Evolutionary conservation across 2,797 vertebrate species (phyloP).

Genomic region (Decapterus maruadsi): DNA sequence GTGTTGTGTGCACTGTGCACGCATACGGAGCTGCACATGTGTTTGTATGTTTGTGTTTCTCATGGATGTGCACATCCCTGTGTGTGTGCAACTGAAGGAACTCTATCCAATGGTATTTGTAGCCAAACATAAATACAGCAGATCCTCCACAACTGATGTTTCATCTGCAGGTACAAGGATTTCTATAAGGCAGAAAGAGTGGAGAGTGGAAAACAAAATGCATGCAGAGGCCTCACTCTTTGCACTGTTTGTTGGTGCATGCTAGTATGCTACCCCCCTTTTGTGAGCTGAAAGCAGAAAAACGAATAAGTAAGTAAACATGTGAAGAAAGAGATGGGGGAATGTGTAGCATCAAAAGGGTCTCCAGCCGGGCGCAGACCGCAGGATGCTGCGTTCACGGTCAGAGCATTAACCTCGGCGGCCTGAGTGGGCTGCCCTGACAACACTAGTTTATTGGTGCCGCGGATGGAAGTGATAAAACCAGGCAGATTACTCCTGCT

Average conservation of each 20-base stretch:
- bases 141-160: too few relatives aligned
- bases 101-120: neutral
- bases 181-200: neutral
- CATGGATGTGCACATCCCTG: neutral
- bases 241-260: too few relatives aligned
- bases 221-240: too few relatives aligned
- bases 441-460: too few relatives aligned
- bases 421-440: too few relatives aligned
- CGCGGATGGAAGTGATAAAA: neutral
- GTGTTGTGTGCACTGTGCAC: neutral
- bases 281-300: too few relatives aligned
- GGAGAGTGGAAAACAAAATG: too few relatives aligned
- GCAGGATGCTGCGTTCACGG: neutral
- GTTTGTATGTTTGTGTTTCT: neutral
- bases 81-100: neutral
- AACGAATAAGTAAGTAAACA: too few relatives aligned
- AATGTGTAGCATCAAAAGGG: too few relatives aligned
- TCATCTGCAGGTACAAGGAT: neutral
- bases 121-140: neutral
- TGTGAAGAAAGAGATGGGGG: too few relatives aligned
- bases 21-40: neutral
- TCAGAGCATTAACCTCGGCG: neutral
- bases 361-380: too few relatives aligned
- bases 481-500: neutral
- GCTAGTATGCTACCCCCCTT: too few relatives aligned